Base-by-base conservation (phyloP, 1,140 invertebrate species). In the Drosophila cardini region DNA sequence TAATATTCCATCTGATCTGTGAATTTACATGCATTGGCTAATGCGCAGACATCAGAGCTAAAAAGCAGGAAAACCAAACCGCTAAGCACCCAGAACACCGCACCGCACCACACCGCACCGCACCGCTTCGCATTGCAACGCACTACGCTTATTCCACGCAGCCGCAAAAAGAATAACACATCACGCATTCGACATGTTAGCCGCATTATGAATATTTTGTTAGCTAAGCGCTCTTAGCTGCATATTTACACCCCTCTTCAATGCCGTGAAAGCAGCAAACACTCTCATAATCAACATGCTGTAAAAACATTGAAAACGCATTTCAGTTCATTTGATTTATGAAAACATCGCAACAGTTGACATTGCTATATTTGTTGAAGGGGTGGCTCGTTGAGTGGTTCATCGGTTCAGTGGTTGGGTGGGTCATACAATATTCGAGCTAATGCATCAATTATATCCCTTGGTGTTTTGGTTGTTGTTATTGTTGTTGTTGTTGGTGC, bases 161-260 rank as follows among this genome's bases (percentile, higher is more conserved):
- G 13, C 48, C 48, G 11, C 76, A 86, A 89, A 87, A 87, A 89
- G 84, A 89, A 89, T 87, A 83, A 65, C 83, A 80, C 84, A 87
- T 83, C 84, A 80, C 79, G 69, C 76, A 87, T 89, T 72, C 83
- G 83, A 89, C 84, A 87, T 89, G 84, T 77, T 65, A 89, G 83
- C 83, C 84, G 83, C 83, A 89, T 87, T 87, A 87, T 87, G 83
- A 89, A 87, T 86, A 86, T 86, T 87, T 86, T 79, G 82, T 87
- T 78, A 70, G 78, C 78, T 76, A 61, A 73, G 72, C 65, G 68
- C 67, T 57, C 57, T 60, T 46, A 57, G 38, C 45, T 77, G 53
- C 68, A 63, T 45, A 50, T 64, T 71, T n/a, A 7, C 10, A 11
- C 30, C 42, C 32, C 30, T 2, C 11, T 38, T 10, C 42, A 40